A percentile compares a stretch with the other conserved stretches of the same genome.
These are phyloP conservation scores for Phrynocephalus forsythii DNA, from an alignment of 2,797 vertebrate species.

Conservation along the genomic window DNA sequence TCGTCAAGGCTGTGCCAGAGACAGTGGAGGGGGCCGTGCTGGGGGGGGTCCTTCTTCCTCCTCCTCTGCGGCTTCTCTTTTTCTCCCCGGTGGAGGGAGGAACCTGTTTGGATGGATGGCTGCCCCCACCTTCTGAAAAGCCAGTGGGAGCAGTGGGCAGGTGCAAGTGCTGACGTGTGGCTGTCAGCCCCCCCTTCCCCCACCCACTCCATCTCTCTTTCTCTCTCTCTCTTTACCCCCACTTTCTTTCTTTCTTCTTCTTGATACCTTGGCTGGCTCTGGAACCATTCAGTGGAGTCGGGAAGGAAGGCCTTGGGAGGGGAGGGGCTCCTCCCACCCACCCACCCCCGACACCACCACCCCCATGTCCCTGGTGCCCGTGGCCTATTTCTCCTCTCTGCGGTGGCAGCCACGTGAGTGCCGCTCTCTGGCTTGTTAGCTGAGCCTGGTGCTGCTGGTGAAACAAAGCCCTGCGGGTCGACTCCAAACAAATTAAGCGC, in stretches of 20 bases:
- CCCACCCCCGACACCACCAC: background rate
- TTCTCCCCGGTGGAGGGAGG: background rate
- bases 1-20: conserved; percentile 19
- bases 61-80: background rate
- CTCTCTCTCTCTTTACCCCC: background rate
- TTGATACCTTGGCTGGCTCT: background rate
- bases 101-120: background rate
- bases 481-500: background rate
- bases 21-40: background rate
- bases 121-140: background rate
- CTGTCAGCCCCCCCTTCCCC: too few species aligned
- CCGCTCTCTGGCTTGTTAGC: background rate
- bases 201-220: too few species aligned
- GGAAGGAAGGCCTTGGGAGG: background rate
- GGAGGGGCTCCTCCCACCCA: too few species aligned
- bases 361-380: background rate
- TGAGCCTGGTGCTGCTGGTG: background rate
- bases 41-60: too few species aligned
- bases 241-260: background rate
- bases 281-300: background rate
- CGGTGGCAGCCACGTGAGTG: background rate
- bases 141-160: too few species aligned
- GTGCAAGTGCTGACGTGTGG: too few species aligned
- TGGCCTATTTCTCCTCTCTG: background rate
- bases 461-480: conserved; percentile 11